phyloP scores from a whole-genome alignment of 2,797 vertebrate species.

The Acestrorhynchus altus region DNA sequence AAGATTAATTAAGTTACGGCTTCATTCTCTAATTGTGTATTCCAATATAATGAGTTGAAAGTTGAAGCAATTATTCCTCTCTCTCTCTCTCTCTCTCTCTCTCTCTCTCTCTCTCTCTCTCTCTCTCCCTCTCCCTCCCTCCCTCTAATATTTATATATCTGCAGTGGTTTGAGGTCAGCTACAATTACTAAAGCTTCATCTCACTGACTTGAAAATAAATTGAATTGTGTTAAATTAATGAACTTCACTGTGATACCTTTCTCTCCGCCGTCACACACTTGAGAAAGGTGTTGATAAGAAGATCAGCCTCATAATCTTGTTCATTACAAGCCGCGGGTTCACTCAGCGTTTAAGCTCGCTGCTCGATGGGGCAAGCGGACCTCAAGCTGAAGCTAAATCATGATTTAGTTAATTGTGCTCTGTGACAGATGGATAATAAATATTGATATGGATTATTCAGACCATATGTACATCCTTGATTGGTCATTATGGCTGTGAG shows the following conservation, averaged over 20 bases:
- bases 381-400: conserved; percentile 68
- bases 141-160: conserved; percentile 58
- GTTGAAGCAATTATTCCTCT: conserved; percentile 71
- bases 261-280: conserved; percentile 43
- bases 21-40: conserved; percentile 75
- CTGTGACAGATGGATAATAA: conserved; percentile 71
- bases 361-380: conserved; percentile 42
- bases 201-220: conserved; percentile 60
- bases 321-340: conserved; percentile 53
- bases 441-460: conserved; percentile 75
- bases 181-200: conserved; percentile 62
- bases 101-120: conserved; percentile 42
- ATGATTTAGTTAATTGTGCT: conserved; percentile 73
- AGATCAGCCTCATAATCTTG: conserved; percentile 60
- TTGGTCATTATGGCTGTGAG: conserved; percentile 65
- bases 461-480: conserved; percentile 68
- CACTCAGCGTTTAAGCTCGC: conserved; percentile 30
- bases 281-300: conserved; percentile 57
- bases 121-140: conserved; percentile 32
- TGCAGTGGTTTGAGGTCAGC: conserved; percentile 64
- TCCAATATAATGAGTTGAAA: conserved; percentile 72
- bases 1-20: conserved; percentile 71
- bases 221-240: conserved; percentile 65
- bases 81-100: conserved; percentile 17
- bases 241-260: conserved; percentile 56